phyloP scores from a whole-genome alignment of 2,113 vertebrate genomes.

The Scortum barcoo region DNA sequence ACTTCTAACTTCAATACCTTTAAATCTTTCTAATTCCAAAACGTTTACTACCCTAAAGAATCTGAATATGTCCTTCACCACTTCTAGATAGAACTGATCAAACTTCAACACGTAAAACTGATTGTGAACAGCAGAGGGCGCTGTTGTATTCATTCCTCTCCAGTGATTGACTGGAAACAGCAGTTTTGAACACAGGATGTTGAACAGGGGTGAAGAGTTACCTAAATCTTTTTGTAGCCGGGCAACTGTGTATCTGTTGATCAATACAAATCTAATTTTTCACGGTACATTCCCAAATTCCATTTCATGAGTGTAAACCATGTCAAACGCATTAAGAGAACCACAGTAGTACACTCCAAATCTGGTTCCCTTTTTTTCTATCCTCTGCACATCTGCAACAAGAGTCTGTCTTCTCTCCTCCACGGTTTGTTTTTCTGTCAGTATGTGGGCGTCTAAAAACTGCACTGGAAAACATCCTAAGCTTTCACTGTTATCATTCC shows the following conservation, averaged over 20 bases:
- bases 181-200: conserved; percentile 14
- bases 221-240: conserved; percentile 18
- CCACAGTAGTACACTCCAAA: background rate
- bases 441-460: conserved; percentile 54
- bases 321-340: conserved; percentile 37
- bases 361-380: conserved; percentile 22
- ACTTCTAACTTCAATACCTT: background rate
- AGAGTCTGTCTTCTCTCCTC: conserved; percentile 25
- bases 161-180: conserved; percentile 19
- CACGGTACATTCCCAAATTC: conserved; percentile 41
- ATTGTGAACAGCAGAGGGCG: conserved; percentile 73
- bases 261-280: conserved; percentile 11
- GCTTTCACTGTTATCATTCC: conserved; percentile 75
- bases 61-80: background rate
- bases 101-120: background rate
- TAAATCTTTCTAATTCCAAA: too few relatives aligned
- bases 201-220: conserved; percentile 21
- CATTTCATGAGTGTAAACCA: conserved; percentile 28
- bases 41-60: too few relatives aligned
- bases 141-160: conserved; percentile 31
- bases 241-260: conserved; percentile 31
- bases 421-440: conserved; percentile 58
- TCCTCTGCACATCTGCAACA: conserved; percentile 51
- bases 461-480: conserved; percentile 54
- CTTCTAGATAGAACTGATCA: background rate